phyloP scores from a whole-genome alignment of 2,797 vertebrate genomes.

The Urocyon cinereoargenteus region DNA sequence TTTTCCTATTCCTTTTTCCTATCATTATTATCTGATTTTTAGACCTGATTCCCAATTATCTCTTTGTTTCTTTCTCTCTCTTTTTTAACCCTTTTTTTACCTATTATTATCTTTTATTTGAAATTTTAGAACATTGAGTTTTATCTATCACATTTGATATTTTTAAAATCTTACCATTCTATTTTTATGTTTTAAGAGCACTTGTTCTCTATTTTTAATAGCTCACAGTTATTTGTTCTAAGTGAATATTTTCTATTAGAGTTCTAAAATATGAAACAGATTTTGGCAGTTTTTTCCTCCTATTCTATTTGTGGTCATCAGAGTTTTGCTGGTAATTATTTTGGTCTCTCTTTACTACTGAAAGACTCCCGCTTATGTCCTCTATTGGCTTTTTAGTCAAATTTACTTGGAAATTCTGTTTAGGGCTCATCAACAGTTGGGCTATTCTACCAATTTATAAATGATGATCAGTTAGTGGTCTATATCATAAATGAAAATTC shows the following conservation, averaged over 20 bases:
- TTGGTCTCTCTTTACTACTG: neutral
- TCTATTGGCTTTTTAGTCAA: neutral
- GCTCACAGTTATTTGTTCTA: neutral
- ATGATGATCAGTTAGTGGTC: neutral
- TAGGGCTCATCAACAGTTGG: neutral
- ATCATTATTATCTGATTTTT: neutral
- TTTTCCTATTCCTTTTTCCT: neutral
- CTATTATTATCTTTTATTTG: neutral
- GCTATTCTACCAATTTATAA: neutral
- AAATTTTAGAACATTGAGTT: neutral
- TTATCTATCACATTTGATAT: neutral
- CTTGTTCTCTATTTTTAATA: neutral
- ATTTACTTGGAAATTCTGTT: neutral
- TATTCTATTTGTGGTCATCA: neutral
- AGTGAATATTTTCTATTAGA: neutral
- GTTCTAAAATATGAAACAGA: neutral
- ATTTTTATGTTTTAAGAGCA: neutral
- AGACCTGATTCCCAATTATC: neutral
- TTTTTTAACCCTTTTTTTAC: neutral
- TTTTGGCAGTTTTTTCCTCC: neutral
- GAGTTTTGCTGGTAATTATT: neutral
- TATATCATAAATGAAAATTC: neutral
- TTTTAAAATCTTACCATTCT: neutral
- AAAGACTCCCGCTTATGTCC: neutral
- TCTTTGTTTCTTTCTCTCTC: neutral